These are phyloP conservation scores for Chrysocyon brachyurus DNA, from an alignment of 2,797 vertebrate genomes.

Conservation along the genomic window DNA sequence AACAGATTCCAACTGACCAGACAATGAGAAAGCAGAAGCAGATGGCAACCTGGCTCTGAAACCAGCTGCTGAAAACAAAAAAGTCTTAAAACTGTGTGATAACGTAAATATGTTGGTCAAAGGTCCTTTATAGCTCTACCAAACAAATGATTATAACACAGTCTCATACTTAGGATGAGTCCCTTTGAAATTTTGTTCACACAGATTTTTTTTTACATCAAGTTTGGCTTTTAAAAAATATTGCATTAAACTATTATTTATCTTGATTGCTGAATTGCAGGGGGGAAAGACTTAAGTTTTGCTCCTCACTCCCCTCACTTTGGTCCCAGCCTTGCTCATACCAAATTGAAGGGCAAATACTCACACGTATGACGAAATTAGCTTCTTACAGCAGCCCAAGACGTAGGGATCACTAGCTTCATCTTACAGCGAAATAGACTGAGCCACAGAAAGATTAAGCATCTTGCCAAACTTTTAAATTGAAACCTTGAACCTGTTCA, in stretches of 20 bases:
- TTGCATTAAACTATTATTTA: background rate
- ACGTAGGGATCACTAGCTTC: background rate
- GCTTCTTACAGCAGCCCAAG: background rate
- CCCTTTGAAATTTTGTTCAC: background rate
- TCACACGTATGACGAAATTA: background rate
- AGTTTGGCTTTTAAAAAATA: background rate
- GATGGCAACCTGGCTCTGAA: background rate
- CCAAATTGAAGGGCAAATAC: background rate
- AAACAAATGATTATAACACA: background rate
- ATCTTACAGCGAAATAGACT: background rate
- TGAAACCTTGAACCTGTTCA: constrained; percentile 8
- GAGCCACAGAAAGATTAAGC: background rate
- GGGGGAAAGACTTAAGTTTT: background rate
- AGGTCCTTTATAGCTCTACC: background rate
- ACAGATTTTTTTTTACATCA: background rate
- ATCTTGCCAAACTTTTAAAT: background rate
- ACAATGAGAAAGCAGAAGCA: background rate
- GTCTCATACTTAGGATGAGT: background rate
- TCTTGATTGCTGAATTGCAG: background rate
- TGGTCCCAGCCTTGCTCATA: background rate
- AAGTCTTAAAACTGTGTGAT: background rate
- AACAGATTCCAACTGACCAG: background rate
- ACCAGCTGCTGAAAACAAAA: background rate
- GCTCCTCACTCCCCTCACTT: background rate
- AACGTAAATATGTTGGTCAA: background rate